phyloP scores from a whole-genome alignment of 2,797 vertebrate genomes.

The Limnodromus scolopaceus region DNA sequence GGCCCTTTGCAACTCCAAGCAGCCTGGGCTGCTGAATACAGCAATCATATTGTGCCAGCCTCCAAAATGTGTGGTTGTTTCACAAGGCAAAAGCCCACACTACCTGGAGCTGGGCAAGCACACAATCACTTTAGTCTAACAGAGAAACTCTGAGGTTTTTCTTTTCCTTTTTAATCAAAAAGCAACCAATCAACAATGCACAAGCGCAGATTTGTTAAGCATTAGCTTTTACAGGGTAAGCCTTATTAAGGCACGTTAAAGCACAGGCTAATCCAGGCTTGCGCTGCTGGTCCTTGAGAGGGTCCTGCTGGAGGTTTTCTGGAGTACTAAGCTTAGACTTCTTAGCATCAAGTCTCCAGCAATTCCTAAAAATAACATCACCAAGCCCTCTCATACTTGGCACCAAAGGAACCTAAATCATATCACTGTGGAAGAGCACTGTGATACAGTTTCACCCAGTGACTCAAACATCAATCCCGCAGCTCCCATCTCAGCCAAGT shows the following conservation, averaged over 20 bases:
- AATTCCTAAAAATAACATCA: constrained; percentile 25
- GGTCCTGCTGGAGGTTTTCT: not conserved
- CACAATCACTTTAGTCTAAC: not conserved
- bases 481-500: not conserved
- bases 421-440: not conserved
- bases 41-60: constrained; percentile 21
- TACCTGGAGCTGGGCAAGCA: constrained; percentile 44
- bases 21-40: constrained; percentile 27
- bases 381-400: not conserved
- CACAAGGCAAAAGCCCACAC: constrained; percentile 28
- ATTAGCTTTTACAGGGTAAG: not conserved
- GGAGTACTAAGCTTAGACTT: not conserved
- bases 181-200: not conserved
- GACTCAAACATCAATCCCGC: not conserved
- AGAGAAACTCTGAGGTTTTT: not conserved
- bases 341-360: not conserved
- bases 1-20: not conserved
- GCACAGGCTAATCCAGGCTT: not conserved
- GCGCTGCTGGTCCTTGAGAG: not conserved
- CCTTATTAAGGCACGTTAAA: not conserved
- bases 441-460: not conserved
- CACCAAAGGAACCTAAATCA: not conserved
- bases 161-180: not conserved
- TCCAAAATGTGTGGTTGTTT: not conserved
- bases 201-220: not conserved